Percentiles rank a stretch among this genome's conserved stretches.
phyloP scores from a whole-genome alignment of 2,797 vertebrate genomes.

The Chanos chanos region DNA sequence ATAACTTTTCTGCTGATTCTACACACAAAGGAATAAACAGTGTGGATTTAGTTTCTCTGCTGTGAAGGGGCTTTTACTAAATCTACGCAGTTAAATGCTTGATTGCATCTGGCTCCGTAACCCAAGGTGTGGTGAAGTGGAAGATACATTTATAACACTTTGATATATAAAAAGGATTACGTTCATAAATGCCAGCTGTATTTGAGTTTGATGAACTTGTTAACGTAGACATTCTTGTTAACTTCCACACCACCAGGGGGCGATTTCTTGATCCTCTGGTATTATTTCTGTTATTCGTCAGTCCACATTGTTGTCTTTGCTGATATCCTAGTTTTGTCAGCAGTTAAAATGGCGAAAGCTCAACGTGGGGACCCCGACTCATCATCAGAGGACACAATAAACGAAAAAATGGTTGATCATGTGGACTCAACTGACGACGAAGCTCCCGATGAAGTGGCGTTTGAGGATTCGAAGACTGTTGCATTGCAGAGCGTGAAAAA shows the following conservation, averaged over 20 bases:
- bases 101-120: too few species aligned
- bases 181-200: too few species aligned
- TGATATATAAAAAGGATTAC: too few species aligned
- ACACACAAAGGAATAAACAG: too few species aligned
- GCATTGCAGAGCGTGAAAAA: slow-evolving; percentile 57
- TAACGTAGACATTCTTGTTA: not conserved
- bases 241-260: slow-evolving; percentile 20
- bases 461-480: slow-evolving; percentile 56
- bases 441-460: slow-evolving; percentile 66
- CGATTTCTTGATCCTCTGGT: not conserved
- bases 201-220: too few species aligned
- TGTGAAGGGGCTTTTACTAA: too few species aligned
- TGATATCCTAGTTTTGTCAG: not conserved
- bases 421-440: slow-evolving; percentile 65
- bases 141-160: too few species aligned
- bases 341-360: slow-evolving; percentile 18
- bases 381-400: not conserved
- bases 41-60: too few species aligned
- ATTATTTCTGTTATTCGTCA: not conserved
- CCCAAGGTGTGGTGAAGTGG: too few species aligned
- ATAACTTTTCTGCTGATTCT: too few species aligned
- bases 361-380: not conserved
- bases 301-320: not conserved
- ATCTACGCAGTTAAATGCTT: too few species aligned
- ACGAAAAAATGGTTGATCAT: fast-evolving